Evolutionary conservation across 2,113 vertebrate species (phyloP).

Genomic region (Clarias gariepinus): DNA sequence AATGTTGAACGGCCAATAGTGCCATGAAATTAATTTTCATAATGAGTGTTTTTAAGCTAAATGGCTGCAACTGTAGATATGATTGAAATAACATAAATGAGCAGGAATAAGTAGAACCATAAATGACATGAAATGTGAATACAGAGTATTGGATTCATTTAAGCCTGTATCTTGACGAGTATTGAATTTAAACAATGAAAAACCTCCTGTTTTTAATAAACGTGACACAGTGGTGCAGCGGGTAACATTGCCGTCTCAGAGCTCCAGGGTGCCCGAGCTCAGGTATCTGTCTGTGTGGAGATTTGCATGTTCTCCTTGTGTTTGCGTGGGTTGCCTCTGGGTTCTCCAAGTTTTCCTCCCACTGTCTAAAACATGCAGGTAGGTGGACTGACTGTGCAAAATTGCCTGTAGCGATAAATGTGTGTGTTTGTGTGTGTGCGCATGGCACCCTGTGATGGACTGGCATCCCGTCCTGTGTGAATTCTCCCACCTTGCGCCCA

Average conservation of each 20-base stretch:
- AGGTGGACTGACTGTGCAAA: neutral
- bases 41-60: too few relatives aligned
- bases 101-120: neutral
- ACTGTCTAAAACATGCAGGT: conserved; percentile 19
- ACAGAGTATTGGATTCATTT: neutral
- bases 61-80: neutral
- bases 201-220: neutral
- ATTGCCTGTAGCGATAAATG: neutral
- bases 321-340: neutral
- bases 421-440: neutral
- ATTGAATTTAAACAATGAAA: neutral
- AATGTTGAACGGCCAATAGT: too few relatives aligned
- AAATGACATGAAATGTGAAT: neutral
- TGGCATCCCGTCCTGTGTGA: neutral
- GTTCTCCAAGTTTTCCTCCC: conserved; percentile 1
- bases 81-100: too few relatives aligned
- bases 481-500: neutral
- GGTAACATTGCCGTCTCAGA: neutral
- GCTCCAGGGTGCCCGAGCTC: conserved; percentile 9
- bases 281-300: conserved; percentile 12
- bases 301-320: conserved; percentile 9
- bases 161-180: neutral
- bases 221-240: neutral
- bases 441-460: neutral
- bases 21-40: too few relatives aligned